Evolutionary conservation across 1,140 invertebrate species (phyloP), one percentile per base, ranked within the genome.

Genomic region (Probaryconus sp.): DNA sequence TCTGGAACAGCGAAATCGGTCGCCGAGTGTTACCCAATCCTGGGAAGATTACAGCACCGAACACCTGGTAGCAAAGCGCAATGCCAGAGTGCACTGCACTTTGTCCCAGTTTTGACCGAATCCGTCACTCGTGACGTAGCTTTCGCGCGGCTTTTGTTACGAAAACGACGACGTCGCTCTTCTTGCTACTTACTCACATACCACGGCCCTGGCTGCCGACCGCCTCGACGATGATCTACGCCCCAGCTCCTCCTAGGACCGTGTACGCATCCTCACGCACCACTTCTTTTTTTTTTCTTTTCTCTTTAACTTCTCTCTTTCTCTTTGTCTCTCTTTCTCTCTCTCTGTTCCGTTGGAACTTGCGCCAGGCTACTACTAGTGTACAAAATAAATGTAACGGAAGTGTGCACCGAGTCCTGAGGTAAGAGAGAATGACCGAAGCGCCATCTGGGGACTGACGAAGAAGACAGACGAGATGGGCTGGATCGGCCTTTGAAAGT

Each of bases 81-180:
- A 86, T 86, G 85, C 84, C 84, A 87, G 86, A 87, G 86, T 87
- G 83, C 85, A 87, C 79, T 87, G 85, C 85, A 87, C 86, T 87
- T 87, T 87, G 85, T 87, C 85, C 85, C 84, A 87, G 84, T 85
- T 87, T 87, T 83, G 75, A 78, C 68, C 72, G 79, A 86, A 84
- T 86, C 85, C 83, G 83, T 87, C 84, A 85, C 78, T 83, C 68
- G 81, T 87, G 84, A 87, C 86, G 86, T 85, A 86, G 81, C 79
- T 85, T 85, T 84, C 79, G 81, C 83, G 79, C 50, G 35, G 53
- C 50, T 21, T 77, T 68, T 64, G 26, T 71, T 71, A 64, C 33
- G 68, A 71, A 45, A 60, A 55, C 18, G 21, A 21, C 21, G 4
- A 1, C 1, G n/a, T 11, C 43, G 42, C 9, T 13, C 0, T 20